Evolutionary conservation across 2,888 invertebrate species (phyloP), one percentile per base, ranked within the genome.

Genomic region (Callosobruchus maculatus): DNA sequence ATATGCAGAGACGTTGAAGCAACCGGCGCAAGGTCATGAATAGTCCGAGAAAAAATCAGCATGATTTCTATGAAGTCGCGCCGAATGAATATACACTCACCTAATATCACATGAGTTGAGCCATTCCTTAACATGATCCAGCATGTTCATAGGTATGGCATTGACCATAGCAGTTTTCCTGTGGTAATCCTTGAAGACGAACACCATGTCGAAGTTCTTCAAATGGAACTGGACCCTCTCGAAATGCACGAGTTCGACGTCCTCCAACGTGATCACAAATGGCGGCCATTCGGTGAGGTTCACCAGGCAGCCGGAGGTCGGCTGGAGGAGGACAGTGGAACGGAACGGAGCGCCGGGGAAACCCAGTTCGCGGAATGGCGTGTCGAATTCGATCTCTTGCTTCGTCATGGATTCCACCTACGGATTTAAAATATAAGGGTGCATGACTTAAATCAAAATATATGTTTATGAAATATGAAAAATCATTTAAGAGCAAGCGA

Each of bases 101-200:
- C 87, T 81, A 72, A 87, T 87, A 78, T 87, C 87, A 76, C 87
- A 87, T 2, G 87, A 87, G 80, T 98, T 98, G 0, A 99, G 90
- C 99, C 99, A 99, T 87, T 99, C 99, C 88, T 99, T 99, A 0
- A 99, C 98, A 88, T 98, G 97, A 89, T 99, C 99, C 86, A 99
- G 90, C 94, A 98, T 94, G 86, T 96, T 95, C 98, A 99, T 99
- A 0, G 99, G 99, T 84, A 99, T 97, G n/a, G 99, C 97, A 85
- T 98, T 98, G 1, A 99, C 95, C 96, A 97, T 98, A 0, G 97
- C 93, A 0, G 96, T 94, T 87, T 98, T 98, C 83, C 94, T 93
- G 71, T 92, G 90, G 86, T 99, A 99, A 87, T 99, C 99, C 88
- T 99, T 99, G 87, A 99, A 99, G 71, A 99, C 96, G 85, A 99